Base-by-base conservation (phyloP, 2,888 invertebrate species). In the Polylopha cassiicola region DNA sequence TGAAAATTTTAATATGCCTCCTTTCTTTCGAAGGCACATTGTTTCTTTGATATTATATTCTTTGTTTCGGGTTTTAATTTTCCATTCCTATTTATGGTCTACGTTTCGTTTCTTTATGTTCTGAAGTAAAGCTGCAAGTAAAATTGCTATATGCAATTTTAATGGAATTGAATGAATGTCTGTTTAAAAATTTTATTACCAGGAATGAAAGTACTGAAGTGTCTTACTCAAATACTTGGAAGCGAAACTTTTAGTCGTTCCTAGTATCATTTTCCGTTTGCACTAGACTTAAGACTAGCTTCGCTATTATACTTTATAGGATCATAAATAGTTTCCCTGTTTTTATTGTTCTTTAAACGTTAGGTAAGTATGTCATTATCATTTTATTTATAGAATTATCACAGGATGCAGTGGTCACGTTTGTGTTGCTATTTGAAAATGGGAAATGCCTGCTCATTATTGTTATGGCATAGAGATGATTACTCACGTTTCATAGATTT, bases 1-100 rank as follows among this genome's bases (percentile, higher is more conserved):
- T 39, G 14, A 34, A 28, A 39, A 24, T 20, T 39, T 24, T 34
- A 29, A 34, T 23, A 29, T 10, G 11, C 29, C 23, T 3, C 10
- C 24, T 39, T 34, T 23, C 29, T 39, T 28, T 14, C 13, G n/a
- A 6, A 7, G 28, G 13, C 22, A 29, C 37, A 28, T 39, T 33
- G 23, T 39, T 17, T 15, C 18, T 33, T 23, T 39, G 29, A 33
- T 29, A 23, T 28, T 39, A 28, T 27, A n/a, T 39, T 22, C 33
- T 33, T 39, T 39, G 28, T 34, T 39, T 24, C 29, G 20, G 21
- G 17, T 21, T 28, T 26, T 21, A 11, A 17, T 32, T 32, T 9
- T 21, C 8, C 27, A 13, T 24, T 9, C 18, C 24, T 34, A 13
- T n/a, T 39, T 29, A 34, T 33, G 16, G 5, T n/a, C n/a, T n/a